Evolutionary conservation across 2,113 vertebrate genomes (phyloP).

Genomic region (Ovibos moschatus): DNA sequence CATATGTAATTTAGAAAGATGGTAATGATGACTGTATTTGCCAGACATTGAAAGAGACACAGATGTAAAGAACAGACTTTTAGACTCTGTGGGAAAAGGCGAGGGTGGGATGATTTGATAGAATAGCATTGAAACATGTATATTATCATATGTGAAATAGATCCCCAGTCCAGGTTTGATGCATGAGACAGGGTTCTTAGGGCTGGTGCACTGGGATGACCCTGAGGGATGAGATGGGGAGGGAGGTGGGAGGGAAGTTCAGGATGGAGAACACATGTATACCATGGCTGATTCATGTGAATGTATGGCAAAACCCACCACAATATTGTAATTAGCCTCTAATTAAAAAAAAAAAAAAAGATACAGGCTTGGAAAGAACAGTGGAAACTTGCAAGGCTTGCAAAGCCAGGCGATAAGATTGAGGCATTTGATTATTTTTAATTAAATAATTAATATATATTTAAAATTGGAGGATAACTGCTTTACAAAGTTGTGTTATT

Average conservation of each 20-base stretch:
- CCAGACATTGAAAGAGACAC: not conserved
- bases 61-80: not conserved
- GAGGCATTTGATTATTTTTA: not conserved
- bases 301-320: not conserved
- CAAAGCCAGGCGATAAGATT: not conserved
- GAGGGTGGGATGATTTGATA: not conserved
- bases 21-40: not conserved
- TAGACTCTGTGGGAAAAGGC: not conserved
- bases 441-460: not conserved
- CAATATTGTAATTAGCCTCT: not conserved
- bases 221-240: not conserved
- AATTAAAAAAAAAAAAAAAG: not conserved
- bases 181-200: not conserved
- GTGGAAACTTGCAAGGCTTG: not conserved
- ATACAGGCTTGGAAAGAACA: not conserved
- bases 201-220: not conserved
- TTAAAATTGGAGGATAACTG: not conserved
- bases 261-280: not conserved
- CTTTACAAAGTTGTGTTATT: not conserved
- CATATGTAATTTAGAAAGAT: not conserved
- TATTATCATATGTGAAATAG: not conserved
- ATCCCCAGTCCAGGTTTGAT: not conserved
- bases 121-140: not conserved
- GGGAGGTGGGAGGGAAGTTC: not conserved
- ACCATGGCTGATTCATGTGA: not conserved